phyloP scores from a whole-genome alignment of 2,888 invertebrate species.

The Idaea dimidiata region DNA sequence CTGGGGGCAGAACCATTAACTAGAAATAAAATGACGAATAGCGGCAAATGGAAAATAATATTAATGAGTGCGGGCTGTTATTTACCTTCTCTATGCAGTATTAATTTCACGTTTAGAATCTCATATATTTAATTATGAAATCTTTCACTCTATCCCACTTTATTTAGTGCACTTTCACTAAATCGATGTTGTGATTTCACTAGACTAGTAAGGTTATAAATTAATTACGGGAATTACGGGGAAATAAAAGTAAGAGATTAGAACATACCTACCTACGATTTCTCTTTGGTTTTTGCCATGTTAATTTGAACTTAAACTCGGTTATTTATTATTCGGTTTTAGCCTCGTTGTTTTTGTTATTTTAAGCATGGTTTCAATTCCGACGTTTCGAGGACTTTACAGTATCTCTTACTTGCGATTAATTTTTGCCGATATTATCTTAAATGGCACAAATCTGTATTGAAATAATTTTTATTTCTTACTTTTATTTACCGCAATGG shows the following conservation, averaged over 20 bases:
- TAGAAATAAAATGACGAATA: no score
- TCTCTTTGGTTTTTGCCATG: no score
- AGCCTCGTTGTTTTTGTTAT: no score
- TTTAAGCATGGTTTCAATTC: no score
- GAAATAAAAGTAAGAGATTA: not conserved
- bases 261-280: not conserved
- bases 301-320: no score
- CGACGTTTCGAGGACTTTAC: no score
- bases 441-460: not conserved
- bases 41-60: no score
- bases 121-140: not conserved
- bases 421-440: no score
- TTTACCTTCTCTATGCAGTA: not conserved
- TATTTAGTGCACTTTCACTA: not conserved
- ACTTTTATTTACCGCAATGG: not conserved
- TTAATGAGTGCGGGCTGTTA: not conserved
- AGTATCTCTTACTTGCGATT: no score
- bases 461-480: not conserved
- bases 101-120: not conserved
- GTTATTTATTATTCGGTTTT: no score
- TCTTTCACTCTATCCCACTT: not conserved
- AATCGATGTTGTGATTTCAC: not conserved
- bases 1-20: no score
- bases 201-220: slow-evolving; percentile 8
- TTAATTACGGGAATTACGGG: not conserved